Base-by-base conservation (phyloP, 2,113 vertebrate genomes). In the Illadopsis cleaveri region DNA sequence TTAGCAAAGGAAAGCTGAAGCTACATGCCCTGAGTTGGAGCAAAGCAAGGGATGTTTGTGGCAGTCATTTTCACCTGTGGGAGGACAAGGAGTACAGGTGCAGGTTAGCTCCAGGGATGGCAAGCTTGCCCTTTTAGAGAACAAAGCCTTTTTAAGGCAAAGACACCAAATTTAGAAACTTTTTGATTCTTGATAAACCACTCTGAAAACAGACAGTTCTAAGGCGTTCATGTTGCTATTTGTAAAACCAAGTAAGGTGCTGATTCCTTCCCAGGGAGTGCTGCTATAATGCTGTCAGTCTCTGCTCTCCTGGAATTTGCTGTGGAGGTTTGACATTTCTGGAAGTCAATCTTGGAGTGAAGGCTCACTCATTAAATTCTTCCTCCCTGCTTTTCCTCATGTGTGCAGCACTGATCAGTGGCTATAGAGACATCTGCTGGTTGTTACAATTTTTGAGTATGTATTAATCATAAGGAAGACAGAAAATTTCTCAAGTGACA, bases 351-450 rank as follows among this genome's bases (percentile, higher is more conserved):
- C 38, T 82, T 78, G 33, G 38, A 81, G 54, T 85, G 27, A 86
- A 93, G 53, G 23, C 17, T 14, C 33, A 33, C 15, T 79, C 3
- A 6, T 47, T 80, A 66, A 69, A 82, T 54, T 65, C 19, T 72
- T 31, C 12, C 28, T 58, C 25, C 25, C 19, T 50, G 30, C 5
- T 56, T 83, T 80, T 77, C 24, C 27, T 48, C 15, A 4, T 48
- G 25, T n/a, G 40, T 40, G 16, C n/a, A 44, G 45, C 8, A 9
- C 58, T 91, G 53, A 54, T 85, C 65, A 86, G 30, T 79, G 48
- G 53, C 57, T 91, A 61, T 38, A 92, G 87, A 88, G 82, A 87
- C 95, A 95, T 91, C 97, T 96, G 83, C 93, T 95, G 94, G 69
- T 68, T 94, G 81, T 72, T 72, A 83, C 13, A 61, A 1, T 44